A percentile compares a stretch with the other conserved stretches of the same genome.
Evolutionary conservation across 2,113 vertebrate genomes (phyloP).

Genomic region (Crotalus viridis): DNA sequence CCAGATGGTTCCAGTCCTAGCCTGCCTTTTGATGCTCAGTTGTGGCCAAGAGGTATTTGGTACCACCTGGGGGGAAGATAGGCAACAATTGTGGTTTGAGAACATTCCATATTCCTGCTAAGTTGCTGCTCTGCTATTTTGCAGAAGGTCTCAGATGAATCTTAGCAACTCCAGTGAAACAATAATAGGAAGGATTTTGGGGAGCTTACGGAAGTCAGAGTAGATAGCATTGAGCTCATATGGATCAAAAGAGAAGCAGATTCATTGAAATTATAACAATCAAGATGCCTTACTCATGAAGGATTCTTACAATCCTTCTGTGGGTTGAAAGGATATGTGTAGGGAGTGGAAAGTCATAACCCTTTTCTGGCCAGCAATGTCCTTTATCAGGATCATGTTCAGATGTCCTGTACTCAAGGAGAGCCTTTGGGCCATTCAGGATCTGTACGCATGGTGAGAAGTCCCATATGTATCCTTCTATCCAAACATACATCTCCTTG

Average conservation of each 20-base stretch:
- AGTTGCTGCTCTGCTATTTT: not conserved
- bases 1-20: not conserved
- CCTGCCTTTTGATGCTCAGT: not conserved
- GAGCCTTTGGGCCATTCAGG: not conserved
- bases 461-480: not conserved
- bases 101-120: not conserved
- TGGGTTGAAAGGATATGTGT: not conserved
- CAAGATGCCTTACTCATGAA: not conserved
- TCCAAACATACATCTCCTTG: not conserved
- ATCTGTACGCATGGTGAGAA: not conserved
- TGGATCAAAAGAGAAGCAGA: not conserved
- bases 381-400: not conserved
- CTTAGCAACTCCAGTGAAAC: not conserved
- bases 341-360: not conserved
- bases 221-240: not conserved
- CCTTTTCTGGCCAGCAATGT: not conserved
- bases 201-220: not conserved
- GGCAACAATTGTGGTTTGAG: not conserved
- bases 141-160: not conserved
- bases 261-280: not conserved
- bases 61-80: not conserved
- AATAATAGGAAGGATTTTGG: not conserved
- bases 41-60: not conserved
- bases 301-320: not conserved
- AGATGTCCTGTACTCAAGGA: not conserved